Percentiles rank a stretch among this genome's conserved stretches.
Conservation (phyloP, 2,888 invertebrate species). For the Ceriagrion tenellum region DNA sequence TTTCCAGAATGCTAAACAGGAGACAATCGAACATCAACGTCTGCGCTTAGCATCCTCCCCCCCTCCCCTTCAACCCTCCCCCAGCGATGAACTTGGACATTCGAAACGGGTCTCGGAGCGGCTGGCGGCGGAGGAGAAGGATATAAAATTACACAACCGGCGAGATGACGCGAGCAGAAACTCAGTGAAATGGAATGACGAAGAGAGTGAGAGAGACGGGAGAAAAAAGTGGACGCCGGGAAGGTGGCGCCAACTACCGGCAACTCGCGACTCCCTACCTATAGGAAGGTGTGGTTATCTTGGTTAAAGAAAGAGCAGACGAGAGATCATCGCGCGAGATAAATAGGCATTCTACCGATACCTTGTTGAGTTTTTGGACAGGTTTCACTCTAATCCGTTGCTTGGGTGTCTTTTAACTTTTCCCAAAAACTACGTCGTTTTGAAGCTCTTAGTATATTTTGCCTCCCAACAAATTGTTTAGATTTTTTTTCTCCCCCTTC, state of each 20-base stretch:
- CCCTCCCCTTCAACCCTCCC: background rate
- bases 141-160: constrained; percentile 25
- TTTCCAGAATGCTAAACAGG: background rate
- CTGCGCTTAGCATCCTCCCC: background rate
- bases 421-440: no score
- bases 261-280: background rate
- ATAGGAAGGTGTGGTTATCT: background rate
- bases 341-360: no score
- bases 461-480: no score
- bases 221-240: background rate
- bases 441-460: no score
- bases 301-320: background rate
- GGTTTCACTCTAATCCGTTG: no score
- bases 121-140: background rate
- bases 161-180: constrained; percentile 29
- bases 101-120: constrained; percentile 2
- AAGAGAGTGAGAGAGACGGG: background rate
- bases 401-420: no score
- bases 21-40: background rate
- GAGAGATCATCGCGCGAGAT: background rate
- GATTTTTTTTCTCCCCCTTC: no score
- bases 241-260: constrained; percentile 24
- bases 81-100: background rate
- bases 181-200: background rate
- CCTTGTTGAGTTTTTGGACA: no score